These are phyloP conservation scores for Callopanchax toddi DNA, from an alignment of 2,113 vertebrate genomes.

Conservation along the genomic window DNA sequence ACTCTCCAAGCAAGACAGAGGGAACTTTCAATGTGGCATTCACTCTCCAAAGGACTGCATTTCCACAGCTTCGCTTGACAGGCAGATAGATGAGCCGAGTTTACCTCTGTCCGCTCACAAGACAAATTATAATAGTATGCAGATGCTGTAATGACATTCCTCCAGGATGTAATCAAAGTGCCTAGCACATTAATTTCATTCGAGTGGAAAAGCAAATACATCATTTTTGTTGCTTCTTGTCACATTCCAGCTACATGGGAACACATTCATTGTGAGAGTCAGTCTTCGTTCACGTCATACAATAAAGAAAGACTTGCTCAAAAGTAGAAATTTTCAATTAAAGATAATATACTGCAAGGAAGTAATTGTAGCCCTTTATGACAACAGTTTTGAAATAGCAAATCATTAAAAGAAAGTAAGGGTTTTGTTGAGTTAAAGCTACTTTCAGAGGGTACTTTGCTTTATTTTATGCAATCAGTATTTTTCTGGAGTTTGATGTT, in stretches of 20 bases:
- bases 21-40: slow-evolving; percentile 17
- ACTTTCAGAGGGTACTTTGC: too few relatives aligned
- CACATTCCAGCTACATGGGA: slow-evolving; percentile 36
- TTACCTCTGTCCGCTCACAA: slow-evolving; percentile 61
- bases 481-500: too few relatives aligned
- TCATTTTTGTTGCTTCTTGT: slow-evolving; percentile 62
- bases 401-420: not conserved
- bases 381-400: too few relatives aligned
- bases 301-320: slow-evolving; percentile 18
- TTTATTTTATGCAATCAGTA: too few relatives aligned
- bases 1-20: slow-evolving; percentile 28
- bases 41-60: slow-evolving; percentile 28
- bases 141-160: slow-evolving; percentile 67
- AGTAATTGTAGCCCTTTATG: not conserved
- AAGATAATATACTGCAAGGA: not conserved
- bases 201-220: slow-evolving; percentile 57
- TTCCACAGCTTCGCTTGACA: slow-evolving; percentile 43
- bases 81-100: slow-evolving; percentile 53
- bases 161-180: slow-evolving; percentile 55
- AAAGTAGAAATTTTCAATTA: not conserved
- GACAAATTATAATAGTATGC: slow-evolving; percentile 63
- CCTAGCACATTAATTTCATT: slow-evolving; percentile 57
- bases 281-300: slow-evolving; percentile 9
- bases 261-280: slow-evolving; percentile 58
- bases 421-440: too few relatives aligned